Evolutionary conservation across 1,140 invertebrate genomes (phyloP), one percentile per base, ranked within the genome.

Genomic region (Eciton burchellii): DNA sequence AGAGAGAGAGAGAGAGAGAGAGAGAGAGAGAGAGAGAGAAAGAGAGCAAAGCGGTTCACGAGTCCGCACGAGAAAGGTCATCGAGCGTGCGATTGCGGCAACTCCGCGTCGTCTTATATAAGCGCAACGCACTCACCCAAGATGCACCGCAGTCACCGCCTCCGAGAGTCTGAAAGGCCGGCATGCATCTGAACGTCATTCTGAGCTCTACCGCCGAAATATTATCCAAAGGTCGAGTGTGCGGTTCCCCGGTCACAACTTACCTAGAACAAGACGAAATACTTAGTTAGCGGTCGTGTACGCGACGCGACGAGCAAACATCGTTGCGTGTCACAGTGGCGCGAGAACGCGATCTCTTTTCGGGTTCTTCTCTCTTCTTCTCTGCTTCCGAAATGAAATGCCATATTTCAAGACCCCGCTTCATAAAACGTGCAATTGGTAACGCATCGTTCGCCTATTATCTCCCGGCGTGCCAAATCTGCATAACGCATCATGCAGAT

Each of bases 61-160:
- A 49, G 63, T 59, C 16, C 49, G 21, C 16, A 0, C 0, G 52
- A 43, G 19, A 79, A 73, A 60, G 54, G 43, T 26, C 60, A 59
- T 47, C 35, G 19, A 14, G 8, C 16, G 71, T 29, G 21, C 54
- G 45, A 83, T 65, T 54, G 76, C 63, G 49, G 52, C 29, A 21
- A 29, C 14, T 29, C 3, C 47, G 81, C n/a, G 19, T 49, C n/a
- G 19, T 43, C 11, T 74, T 84, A 73, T 29, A 65, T 84, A 88
- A 87, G 57, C 5, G 62, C 63, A 35, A 81, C 65, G 63, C 49
- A 95, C 95, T 96, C 92, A 96, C 95, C 95, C 95, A 96, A 85
- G 95, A 94, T 89, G 95, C 94, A 91, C 94, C 94, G 93, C 95
- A 95, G 91, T 96, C 95, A 90, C 94, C 94, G 85, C 94, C 94